Base-by-base conservation (phyloP, 2,888 invertebrate species). In the Choreutis nemorana region DNA sequence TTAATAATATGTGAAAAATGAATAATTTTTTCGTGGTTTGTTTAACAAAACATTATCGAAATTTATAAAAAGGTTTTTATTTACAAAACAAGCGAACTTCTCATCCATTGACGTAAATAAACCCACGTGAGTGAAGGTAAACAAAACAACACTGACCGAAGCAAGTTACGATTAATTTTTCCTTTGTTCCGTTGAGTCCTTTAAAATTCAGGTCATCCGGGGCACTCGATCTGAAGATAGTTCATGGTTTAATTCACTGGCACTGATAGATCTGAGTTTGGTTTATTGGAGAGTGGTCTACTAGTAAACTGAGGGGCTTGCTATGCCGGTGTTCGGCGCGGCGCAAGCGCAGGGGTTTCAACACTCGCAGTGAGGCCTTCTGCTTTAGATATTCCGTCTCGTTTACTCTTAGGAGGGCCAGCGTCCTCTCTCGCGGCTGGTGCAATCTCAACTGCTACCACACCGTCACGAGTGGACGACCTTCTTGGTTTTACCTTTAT, bases 401-500 rank as follows among this genome's bases (percentile, higher is more conserved):
- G 40, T 49, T 75, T 51, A 27, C 50, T 45, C 72, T 27, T 41
- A n/a, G 36, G 30, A 14, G 20, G 18, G 14, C 11, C 16, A 20
- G 20, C 37, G 30, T 37, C 29, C 14, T 32, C 33, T 34, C 27
- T 28, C 39, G 64, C 61, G 55, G 68, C 44, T 42, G 42, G 42
- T 31, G 34, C 32, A 42, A 32, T 37, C 35, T 40, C 40, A 48
- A 39, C 42, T 45, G 42, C 54, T 57, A 55, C 53, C 57, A 48
- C 53, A 44, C 48, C 46, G 47, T 41, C 46, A 54, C 54, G 56
- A 67, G 55, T 59, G 55, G 70, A 38, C 56, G 72, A 72, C 77
- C 77, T 77, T 75, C 70, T 54, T 51, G 51, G 48, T 53, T n/a
- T 56, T 55, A 66, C 64, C 56, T 62, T 66, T 68, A 68, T 72